phyloP scores from a whole-genome alignment of 2,888 invertebrate species.

The Formica aserva region DNA sequence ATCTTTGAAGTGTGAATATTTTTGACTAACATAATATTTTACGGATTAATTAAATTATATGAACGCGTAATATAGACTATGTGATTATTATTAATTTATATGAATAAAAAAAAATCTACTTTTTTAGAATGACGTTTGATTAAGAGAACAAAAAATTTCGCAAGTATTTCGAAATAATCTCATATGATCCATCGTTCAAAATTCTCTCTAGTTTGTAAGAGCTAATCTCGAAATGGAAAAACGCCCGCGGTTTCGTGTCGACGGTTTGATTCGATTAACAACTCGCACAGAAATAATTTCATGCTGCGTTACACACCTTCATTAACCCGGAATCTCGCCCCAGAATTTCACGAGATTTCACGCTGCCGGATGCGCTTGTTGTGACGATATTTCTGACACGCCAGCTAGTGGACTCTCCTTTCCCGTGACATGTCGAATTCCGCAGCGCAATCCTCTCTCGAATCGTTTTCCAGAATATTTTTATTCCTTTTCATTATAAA shows the following conservation, averaged over 20 bases:
- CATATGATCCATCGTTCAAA: constrained; percentile 1
- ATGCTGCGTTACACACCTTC: constrained; percentile 41
- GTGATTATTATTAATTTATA: neutral
- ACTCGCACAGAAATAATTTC: constrained; percentile 46
- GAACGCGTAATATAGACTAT: neutral
- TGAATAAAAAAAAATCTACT: neutral
- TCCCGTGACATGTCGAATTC: neutral
- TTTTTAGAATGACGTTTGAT: neutral
- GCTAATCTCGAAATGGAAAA: constrained; percentile 29
- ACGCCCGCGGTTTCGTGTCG: constrained; percentile 5
- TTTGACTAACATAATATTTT: neutral
- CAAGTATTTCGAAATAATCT: constrained; percentile 17
- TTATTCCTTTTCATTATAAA: neutral
- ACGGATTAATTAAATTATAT: neutral
- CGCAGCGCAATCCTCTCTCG: neutral
- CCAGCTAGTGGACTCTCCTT: neutral
- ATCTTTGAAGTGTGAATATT: neutral
- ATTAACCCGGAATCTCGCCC: constrained; percentile 27
- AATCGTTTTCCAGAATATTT: neutral
- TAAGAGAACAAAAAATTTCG: neutral
- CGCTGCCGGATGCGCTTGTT: neutral
- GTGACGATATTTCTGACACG: neutral
- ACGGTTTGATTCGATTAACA: constrained; percentile 39
- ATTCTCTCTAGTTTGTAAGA: neutral
- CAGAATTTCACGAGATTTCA: constrained; percentile 28